Evolutionary conservation across 2,113 vertebrate genomes (phyloP), one percentile per base, ranked within the genome.

Genomic region (Pleuronectes platessa): DNA sequence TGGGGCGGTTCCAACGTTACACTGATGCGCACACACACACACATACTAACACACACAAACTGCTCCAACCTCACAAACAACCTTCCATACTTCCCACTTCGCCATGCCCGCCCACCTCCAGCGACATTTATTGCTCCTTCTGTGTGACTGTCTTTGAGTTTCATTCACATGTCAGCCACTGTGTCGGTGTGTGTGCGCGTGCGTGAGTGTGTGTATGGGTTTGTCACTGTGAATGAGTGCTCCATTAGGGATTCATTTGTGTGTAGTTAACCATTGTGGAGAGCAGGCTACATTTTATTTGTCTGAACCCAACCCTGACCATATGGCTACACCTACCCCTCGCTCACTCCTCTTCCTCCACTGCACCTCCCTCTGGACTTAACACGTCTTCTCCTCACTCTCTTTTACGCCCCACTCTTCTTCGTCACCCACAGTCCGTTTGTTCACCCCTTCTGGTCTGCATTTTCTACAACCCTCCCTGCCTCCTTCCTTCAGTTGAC

Each of bases 271-370:
- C 94, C 92, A 96, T 96, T 95, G 96, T 92, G 21, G 40, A 88
- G 0, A 69, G 88, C 93, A 91, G 90, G 95, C 93, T 95, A 96
- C 90, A 93, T 95, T 97, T 96, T 96, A 97, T 97, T 94, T 93
- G 87, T 96, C 95, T 97, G 96, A 98, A 96, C 96, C 94, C 94
- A 90, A 96, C 95, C 96, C 95, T 91, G 94, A 95, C 96, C 97
- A 98, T 98, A 96, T 98, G 97, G 94, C 93, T 77, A 53, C 78
- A 77, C 74, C 80, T 81, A 86, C 66, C 58, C 65, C 59, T 47
- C 60, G 61, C 74, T 72, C 14, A 4, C 73, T 83, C 62, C 65
- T 82, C 74, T 68, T 77, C 27, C 81, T 80, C 82, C 78, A 51
- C 65, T 71, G 60, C 51, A 55, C 47, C 31, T 80, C 76, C 68